Evolutionary conservation across 2,888 invertebrate genomes (phyloP), one percentile per base, ranked within the genome.

Genomic region (Chrysina gloriosa): DNA sequence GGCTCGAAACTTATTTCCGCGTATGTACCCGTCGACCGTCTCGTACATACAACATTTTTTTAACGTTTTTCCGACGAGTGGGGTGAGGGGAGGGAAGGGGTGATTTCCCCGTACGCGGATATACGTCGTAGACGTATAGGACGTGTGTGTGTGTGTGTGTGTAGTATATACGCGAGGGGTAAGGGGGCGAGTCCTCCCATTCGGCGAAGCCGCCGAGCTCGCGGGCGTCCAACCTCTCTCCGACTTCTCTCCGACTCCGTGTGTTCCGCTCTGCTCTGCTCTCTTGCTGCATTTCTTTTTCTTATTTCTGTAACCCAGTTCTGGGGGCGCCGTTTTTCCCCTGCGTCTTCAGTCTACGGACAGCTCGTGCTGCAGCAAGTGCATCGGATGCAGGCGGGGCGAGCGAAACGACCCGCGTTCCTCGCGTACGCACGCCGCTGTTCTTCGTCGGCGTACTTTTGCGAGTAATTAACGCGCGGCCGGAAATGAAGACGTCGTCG

Each of bases 221-320:
- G 25, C 23, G 25, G 25, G 48, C 48, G 48, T 34, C 7, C n/a
- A 23, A 7, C 7, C 27, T 50, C 50, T 25, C 25, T 25, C 29
- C 50, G 50, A 45, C 42, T 52, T 14, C 31, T 31, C 34, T 23
- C 63, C 16, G 31, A 7, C 21, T 6, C 7, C 72, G 74, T 5
- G 45, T 9, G 21, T 19, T 27, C 23, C 6, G 9, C 21, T 4
- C 14, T 61, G 58, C 27, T 42, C 42, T 61, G 54, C 25, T 21
- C 16, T 29, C 45, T 45, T 61, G 42, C 70, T 75, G 75, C 75
- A 74, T 70, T 75, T 75, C 76, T 76, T 83, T 81, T 82, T 82
- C 82, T 82, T 83, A 82, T 82, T 82, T 79, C 81, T 76, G 79
- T 83, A 82, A 82, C 83, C 83, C 79, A 83, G 80, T 83, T 83